Base-by-base conservation (phyloP, 2,888 invertebrate species). In the Mellilla xanthometata region DNA sequence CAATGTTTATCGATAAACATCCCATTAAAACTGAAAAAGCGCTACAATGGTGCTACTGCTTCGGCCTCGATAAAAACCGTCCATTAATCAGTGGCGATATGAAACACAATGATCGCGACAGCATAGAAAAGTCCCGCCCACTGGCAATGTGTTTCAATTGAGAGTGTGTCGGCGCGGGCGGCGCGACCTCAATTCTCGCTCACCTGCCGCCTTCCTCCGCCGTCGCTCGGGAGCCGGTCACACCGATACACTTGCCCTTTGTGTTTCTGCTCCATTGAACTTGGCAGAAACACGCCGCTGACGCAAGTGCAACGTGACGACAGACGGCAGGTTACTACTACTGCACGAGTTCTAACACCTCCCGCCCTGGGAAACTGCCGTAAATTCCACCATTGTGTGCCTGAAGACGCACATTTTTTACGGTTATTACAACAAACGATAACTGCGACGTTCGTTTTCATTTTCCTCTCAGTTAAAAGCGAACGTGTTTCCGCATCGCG, bases 111-210 rank as follows among this genome's bases (percentile, higher is more conserved):
- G 44, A 61, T 55, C 51, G 60, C 45, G 52, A 58, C 59, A 65
- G 54, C 58, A 54, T 49, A 49, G 60, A 65, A 60, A 60, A 60
- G 57, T 57, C 62, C 70, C 52, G 64, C 73, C 76, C 69, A 72
- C 73, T 64, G 66, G 56, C 73, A 72, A 76, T 76, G 65, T 69
- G 66, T 66, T 70, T 71, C 77, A 78, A 77, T 81, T 76, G 76
- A 73, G 68, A 61, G 61, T 54, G 56, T 59, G 62, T 59, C 60
- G 62, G 34, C 10, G 15, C 13, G 35, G 38, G n/a, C 23, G 22
- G 19, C 10, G 70, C 73, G 79, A 80, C 82, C 82, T 72, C 76
- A 71, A n/a, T 78, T 83, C 56, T 62, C 65, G 56, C 62, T 66
- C 74, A 77, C 78, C 76, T 76, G 72, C 58, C 60, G 35, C 32